Evolutionary conservation across 2,113 vertebrate genomes (phyloP).

Genomic region (Platysternon megacephalum): DNA sequence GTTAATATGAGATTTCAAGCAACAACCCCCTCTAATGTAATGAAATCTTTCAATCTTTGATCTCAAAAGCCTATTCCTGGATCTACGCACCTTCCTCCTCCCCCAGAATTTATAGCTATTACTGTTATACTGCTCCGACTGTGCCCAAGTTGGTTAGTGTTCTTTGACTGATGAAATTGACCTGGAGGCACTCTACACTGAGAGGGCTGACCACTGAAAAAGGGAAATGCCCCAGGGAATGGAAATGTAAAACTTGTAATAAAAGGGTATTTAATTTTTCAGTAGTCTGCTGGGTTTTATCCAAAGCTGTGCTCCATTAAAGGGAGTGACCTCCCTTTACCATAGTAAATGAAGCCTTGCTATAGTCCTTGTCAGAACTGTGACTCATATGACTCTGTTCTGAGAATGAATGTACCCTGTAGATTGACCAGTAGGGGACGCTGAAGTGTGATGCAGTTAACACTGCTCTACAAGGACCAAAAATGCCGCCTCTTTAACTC

Average conservation of each 20-base stretch:
- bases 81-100: slow-evolving; percentile 4
- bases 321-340: too few relatives aligned
- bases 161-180: slow-evolving; percentile 14
- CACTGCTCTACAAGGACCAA: neutral
- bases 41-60: slow-evolving; percentile 54
- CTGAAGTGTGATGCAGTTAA: neutral
- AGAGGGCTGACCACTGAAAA: neutral
- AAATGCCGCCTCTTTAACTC: neutral
- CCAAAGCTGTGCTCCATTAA: neutral
- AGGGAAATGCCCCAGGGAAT: neutral
- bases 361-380: neutral
- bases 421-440: neutral
- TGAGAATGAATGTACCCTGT: neutral
- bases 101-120: slow-evolving; percentile 28
- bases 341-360: neutral
- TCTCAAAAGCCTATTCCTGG: slow-evolving; percentile 26
- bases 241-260: neutral
- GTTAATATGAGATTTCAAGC: slow-evolving; percentile 64
- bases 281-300: neutral
- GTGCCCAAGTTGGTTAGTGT: slow-evolving; percentile 17
- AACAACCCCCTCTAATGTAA: slow-evolving; percentile 33
- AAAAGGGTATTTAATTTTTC: neutral
- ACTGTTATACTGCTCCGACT: slow-evolving; percentile 10
- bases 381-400: neutral
- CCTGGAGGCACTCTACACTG: neutral